A percentile compares a stretch with the other conserved stretches of the same genome.
phyloP scores from a whole-genome alignment of 1,140 invertebrate species.

The Drosophila cardini region DNA sequence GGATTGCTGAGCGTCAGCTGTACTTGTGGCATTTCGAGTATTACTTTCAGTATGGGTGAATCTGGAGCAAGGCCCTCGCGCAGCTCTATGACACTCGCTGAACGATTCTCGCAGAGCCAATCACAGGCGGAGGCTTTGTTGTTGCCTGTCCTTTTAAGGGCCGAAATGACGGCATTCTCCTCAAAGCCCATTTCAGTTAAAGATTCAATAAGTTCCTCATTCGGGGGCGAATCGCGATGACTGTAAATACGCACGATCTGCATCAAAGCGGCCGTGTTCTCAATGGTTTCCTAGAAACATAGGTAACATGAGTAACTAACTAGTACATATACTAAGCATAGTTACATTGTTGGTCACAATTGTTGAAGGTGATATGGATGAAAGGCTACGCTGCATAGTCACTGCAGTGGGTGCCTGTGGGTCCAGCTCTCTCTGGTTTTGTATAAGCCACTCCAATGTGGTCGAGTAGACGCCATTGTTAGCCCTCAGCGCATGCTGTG shows the following conservation, averaged over 20 bases:
- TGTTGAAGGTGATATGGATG: slow-evolving; percentile 74
- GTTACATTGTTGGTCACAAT: slow-evolving; percentile 77
- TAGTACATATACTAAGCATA: neutral
- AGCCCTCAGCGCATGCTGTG: slow-evolving; percentile 71
- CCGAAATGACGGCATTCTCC: slow-evolving; percentile 65
- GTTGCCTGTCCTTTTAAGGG: slow-evolving; percentile 78
- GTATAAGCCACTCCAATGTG: slow-evolving; percentile 80
- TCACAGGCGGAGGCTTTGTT: slow-evolving; percentile 84
- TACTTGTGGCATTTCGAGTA: slow-evolving; percentile 82
- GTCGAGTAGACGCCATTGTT: slow-evolving; percentile 76
- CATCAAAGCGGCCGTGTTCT: slow-evolving; percentile 78
- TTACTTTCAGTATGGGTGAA: slow-evolving; percentile 81
- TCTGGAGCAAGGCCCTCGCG: slow-evolving; percentile 77
- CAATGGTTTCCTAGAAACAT: slow-evolving; percentile 62
- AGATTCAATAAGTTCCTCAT: slow-evolving; percentile 66
- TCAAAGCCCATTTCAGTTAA: slow-evolving; percentile 82
- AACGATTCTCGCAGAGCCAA: slow-evolving; percentile 82
- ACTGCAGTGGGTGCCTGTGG: slow-evolving; percentile 41
- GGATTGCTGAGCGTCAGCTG: slow-evolving; percentile 82
- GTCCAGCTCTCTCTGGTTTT: slow-evolving; percentile 70
- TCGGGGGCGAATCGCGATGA: slow-evolving; percentile 75
- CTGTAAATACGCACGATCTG: slow-evolving; percentile 84
- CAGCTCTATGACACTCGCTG: slow-evolving; percentile 73
- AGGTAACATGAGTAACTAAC: neutral
- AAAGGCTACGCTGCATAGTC: slow-evolving; percentile 66